Base-by-base conservation (phyloP, 2,888 invertebrate genomes). In the Lobophora halterata region DNA sequence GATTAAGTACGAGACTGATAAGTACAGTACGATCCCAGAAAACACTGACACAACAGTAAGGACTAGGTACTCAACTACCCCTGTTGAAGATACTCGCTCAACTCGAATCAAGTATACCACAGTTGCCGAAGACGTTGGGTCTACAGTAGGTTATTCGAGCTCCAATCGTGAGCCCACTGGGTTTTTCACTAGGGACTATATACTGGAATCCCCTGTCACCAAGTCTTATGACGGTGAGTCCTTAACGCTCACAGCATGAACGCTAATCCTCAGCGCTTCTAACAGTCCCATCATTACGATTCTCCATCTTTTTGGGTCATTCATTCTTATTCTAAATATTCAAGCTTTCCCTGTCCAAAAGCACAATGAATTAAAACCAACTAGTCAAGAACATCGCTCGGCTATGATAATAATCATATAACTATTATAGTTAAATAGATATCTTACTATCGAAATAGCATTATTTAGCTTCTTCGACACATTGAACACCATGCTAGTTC, bases 221-320 rank as follows among this genome's bases (percentile, higher is more conserved):
- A 86, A 80, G 43, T 77, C 79, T 14, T 85, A 81, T 55, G 81
- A 83, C 51, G 85, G 87, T 86, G 51, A 74, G 81, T 69, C 8
- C 24, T 28, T 10, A 40, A 36, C 7, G 24, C 35, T 35, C 27
- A 30, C 10, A 20, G 19, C 12, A 16, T 35, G 31, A 35, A 8
- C 10, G 27, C 36, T 39, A 41, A 31, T 10, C 5, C 25, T 18
- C 16, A 21, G 7, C 11, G 17, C 38, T 39, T 12, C 6, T 23
- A 25, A 18, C n/a, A n/a, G n/a, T n/a, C n/a, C n/a, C n/a, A n/a
- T n/a, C n/a, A n/a, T n/a, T n/a, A n/a, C n/a, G n/a, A n/a, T n/a
- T n/a, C n/a, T n/a, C n/a, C n/a, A n/a, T n/a, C n/a, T n/a, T n/a
- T n/a, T n/a, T n/a, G n/a, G n/a, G n/a, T n/a, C n/a, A n/a, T n/a